Evolutionary conservation across 2,888 invertebrate species (phyloP).

Genomic region (Cerceris ruficornis): DNA sequence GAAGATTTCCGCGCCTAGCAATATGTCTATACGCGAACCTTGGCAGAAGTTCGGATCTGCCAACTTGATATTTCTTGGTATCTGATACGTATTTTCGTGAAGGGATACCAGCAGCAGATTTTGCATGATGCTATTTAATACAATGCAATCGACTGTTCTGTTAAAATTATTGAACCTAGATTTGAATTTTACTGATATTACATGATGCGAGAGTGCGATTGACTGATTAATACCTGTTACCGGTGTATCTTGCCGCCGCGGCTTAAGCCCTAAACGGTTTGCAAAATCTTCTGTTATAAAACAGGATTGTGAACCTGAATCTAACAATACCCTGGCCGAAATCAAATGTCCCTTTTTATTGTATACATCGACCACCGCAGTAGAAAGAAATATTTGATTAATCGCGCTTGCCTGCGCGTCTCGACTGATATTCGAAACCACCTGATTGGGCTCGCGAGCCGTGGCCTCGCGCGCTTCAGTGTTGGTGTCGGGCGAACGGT

Average conservation of each 20-base stretch:
- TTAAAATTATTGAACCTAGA: not conserved
- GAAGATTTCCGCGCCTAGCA: slow-evolving; percentile 43
- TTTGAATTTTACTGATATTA: not conserved
- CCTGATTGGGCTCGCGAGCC: not conserved
- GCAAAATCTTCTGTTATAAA: not conserved
- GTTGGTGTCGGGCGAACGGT: not conserved
- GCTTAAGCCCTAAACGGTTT: not conserved
- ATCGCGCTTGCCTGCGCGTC: not conserved
- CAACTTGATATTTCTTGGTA: slow-evolving; percentile 14
- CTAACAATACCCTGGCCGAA: not conserved
- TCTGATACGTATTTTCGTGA: not conserved
- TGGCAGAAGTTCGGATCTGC: slow-evolving; percentile 45
- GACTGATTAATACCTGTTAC: not conserved
- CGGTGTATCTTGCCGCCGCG: not conserved
- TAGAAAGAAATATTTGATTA: not conserved
- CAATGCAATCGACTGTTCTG: not conserved
- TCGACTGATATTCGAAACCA: not conserved
- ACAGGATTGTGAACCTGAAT: not conserved
- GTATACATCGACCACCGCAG: not conserved
- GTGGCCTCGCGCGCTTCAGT: not conserved
- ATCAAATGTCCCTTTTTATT: not conserved
- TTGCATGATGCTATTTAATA: not conserved
- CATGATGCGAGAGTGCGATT: not conserved
- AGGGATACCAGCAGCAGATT: not conserved
- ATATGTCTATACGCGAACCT: slow-evolving; percentile 27